Base-by-base conservation (phyloP, 2,888 invertebrate genomes). In the Mechanitis mazaeus region DNA sequence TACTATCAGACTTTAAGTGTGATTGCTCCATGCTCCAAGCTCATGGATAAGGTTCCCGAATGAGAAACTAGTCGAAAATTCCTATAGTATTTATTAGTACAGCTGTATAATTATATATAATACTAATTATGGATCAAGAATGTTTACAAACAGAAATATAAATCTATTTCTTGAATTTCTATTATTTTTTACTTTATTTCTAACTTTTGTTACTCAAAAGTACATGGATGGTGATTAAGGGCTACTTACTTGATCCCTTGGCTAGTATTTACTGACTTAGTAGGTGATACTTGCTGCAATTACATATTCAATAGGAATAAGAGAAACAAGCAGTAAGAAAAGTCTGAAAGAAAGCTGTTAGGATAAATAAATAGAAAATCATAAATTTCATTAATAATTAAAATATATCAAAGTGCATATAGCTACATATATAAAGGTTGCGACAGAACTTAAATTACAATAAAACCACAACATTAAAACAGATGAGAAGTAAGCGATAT, bases 281-380 rank as follows among this genome's bases (percentile, higher is more conserved):
- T 84, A 83, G 90, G 89, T 85, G 90, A 89, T 72, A 89, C 79
- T 84, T 84, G 89, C 89, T 89, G 90, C 75, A 90, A 90, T 88
- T 82, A 89, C 89, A 89, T 82, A 81, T 84, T 84, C 79, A 75
- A 69, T 74, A 82, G 80, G 81, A 78, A 78, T 86, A 87, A 87
- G 80, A 83, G 79, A 72, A 80, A 74, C 70, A 78, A 86, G 86
- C 86, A 79, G 61, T 80, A 76, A 78, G 73, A 73, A 68, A 69
- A 73, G 71, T 69, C 68, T 79, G 80, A 78, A 80, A 77, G 78
- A 79, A 78, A 72, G 72, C 74, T 68, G 72, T 61, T 63, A 66
- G 71, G 64, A 68, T 67, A 64, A 69, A 68, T 65, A 69, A 64
- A 68, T 58, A 62, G 68, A 67, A 67, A 65, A 62, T 46, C 38